Conservation (phyloP, 2,113 vertebrate genomes). For the Tenrec ecaudatus region DNA sequence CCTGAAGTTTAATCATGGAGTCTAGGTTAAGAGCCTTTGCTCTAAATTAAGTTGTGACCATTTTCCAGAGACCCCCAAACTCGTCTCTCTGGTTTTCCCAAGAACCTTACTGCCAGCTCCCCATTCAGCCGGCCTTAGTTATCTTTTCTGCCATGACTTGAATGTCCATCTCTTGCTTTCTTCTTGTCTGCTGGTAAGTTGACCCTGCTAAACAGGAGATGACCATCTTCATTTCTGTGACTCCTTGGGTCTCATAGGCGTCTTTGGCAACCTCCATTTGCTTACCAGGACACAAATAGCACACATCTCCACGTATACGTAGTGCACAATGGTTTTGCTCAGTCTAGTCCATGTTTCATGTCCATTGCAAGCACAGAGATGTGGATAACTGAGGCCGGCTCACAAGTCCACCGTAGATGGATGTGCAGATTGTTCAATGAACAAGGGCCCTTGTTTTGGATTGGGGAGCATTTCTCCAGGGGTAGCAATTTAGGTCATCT, state of each 20-base stretch:
- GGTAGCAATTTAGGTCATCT: not conserved
- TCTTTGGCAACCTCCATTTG: constrained; percentile 9
- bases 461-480: not conserved
- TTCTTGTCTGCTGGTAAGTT: not conserved
- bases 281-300: not conserved
- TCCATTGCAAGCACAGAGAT: not conserved
- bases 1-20: not conserved
- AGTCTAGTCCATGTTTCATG: not conserved
- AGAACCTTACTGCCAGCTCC: not conserved
- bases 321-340: too few relatives aligned
- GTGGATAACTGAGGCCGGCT: not conserved
- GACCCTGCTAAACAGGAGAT: not conserved
- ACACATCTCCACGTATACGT: not conserved
- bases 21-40: not conserved
- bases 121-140: not conserved
- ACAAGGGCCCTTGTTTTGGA: not conserved
- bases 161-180: not conserved
- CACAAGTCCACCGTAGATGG: not conserved
- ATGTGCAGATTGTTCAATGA: not conserved
- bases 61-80: not conserved
- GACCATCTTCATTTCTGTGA: not conserved
- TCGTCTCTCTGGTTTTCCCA: not conserved
- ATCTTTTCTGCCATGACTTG: not conserved
- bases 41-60: not conserved
- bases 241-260: not conserved